Evolutionary conservation across 2,113 vertebrate genomes (phyloP).

Genomic region (Isurus oxyrinchus): DNA sequence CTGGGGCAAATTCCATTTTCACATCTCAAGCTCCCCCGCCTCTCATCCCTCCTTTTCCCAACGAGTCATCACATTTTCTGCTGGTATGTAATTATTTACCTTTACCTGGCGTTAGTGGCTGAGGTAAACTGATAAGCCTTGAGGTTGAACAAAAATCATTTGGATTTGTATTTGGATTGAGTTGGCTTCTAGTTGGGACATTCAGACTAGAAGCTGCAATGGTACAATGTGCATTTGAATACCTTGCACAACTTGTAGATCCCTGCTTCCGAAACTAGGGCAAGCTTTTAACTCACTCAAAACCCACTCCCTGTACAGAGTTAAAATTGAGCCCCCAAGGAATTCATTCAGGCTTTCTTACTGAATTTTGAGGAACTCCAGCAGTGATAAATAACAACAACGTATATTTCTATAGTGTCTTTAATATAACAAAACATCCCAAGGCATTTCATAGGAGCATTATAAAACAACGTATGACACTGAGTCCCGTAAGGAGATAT

Average conservation of each 20-base stretch:
- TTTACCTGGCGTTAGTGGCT: background rate
- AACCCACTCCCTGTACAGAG: background rate
- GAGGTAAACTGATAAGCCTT: background rate
- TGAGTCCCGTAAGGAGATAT: no score
- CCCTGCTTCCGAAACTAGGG: background rate
- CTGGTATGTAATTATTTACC: slow-evolving; percentile 60
- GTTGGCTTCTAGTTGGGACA: background rate
- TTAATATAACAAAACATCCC: background rate
- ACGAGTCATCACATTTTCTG: slow-evolving; percentile 66
- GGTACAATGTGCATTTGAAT: background rate
- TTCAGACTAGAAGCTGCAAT: background rate
- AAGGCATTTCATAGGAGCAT: background rate
- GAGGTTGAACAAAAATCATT: background rate
- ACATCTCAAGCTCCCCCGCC: slow-evolving; percentile 64
- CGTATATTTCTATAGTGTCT: background rate
- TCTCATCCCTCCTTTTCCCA: slow-evolving; percentile 66
- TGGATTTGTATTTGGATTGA: background rate
- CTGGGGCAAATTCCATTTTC: slow-evolving; percentile 59
- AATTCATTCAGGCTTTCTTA: background rate
- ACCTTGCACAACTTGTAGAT: background rate
- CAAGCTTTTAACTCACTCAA: background rate
- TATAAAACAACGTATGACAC: background rate
- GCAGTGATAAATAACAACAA: background rate
- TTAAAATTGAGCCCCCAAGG: no score
- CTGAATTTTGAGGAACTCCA: background rate